A percentile compares a stretch with the other conserved stretches of the same genome.
Conservation (phyloP, 2,113 vertebrate genomes). For the Sinocyclocheilus anshuiensis region DNA sequence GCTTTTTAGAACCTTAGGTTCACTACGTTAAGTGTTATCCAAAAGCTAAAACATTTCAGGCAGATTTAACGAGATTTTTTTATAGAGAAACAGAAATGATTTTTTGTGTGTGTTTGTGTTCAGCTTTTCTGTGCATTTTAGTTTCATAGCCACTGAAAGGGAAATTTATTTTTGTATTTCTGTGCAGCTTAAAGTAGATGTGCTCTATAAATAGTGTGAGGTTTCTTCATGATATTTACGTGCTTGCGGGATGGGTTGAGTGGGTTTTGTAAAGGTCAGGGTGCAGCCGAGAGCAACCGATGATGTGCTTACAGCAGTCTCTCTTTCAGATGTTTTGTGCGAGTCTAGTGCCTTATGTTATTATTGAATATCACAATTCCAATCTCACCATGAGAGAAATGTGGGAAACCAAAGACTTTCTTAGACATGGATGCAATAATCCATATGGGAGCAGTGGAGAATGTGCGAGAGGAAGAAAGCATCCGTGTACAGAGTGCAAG, state of each 20-base stretch:
- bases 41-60: background rate
- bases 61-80: conserved; percentile 17
- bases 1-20: background rate
- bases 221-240: conserved; percentile 23
- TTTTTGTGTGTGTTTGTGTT: background rate
- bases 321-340: background rate
- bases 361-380: background rate
- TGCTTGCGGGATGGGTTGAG: background rate
- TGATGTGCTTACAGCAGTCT: background rate
- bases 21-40: background rate
- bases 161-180: conserved; percentile 15
- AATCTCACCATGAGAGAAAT: background rate
- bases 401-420: conserved; percentile 11
- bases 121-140: background rate
- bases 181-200: background rate
- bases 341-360: conserved; percentile 39
- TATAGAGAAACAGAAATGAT: background rate
- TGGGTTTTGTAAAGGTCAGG: background rate
- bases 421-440: background rate
- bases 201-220: conserved; percentile 13
- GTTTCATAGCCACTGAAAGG: background rate
- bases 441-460: background rate
- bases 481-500: background rate
- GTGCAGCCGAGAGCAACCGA: no score
- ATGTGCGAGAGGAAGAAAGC: background rate